phyloP scores from a whole-genome alignment of 1,140 invertebrate species.

The Caerostris darwini region DNA sequence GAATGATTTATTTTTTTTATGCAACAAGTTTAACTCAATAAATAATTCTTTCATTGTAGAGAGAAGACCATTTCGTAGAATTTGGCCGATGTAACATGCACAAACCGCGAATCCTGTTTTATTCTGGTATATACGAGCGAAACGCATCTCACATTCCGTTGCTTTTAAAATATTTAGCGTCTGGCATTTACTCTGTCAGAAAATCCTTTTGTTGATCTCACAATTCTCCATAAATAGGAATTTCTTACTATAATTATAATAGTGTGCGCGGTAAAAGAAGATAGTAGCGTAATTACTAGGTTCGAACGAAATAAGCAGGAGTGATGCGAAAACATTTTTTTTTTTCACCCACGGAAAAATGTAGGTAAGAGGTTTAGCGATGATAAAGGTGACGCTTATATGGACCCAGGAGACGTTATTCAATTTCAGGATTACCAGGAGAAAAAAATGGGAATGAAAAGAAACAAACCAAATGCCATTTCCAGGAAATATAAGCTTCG shows the following conservation, averaged over 20 bases:
- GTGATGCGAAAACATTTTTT: neutral
- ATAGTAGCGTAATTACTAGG: neutral
- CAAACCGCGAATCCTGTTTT: neutral
- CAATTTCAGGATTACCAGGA: neutral
- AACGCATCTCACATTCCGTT: neutral
- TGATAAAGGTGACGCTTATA: constrained; percentile 10
- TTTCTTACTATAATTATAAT: neutral
- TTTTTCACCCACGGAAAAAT: neutral
- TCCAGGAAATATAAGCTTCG: neutral
- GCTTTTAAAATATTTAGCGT: neutral
- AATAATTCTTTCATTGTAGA: neutral
- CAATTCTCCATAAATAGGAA: neutral
- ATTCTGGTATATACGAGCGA: too few species aligned
- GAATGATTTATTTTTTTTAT: neutral
- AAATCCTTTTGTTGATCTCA: neutral
- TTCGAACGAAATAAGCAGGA: neutral
- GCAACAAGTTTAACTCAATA: neutral
- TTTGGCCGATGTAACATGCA: neutral
- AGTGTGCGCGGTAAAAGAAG: neutral
- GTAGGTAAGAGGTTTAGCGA: constrained; percentile 1
- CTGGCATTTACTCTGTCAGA: neutral
- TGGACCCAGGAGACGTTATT: neutral
- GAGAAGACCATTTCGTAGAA: too few species aligned
- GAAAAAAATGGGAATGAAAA: neutral
- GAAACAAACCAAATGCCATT: neutral